phyloP scores from a whole-genome alignment of 2,113 vertebrate genomes.

The Alaudala cheleensis region DNA sequence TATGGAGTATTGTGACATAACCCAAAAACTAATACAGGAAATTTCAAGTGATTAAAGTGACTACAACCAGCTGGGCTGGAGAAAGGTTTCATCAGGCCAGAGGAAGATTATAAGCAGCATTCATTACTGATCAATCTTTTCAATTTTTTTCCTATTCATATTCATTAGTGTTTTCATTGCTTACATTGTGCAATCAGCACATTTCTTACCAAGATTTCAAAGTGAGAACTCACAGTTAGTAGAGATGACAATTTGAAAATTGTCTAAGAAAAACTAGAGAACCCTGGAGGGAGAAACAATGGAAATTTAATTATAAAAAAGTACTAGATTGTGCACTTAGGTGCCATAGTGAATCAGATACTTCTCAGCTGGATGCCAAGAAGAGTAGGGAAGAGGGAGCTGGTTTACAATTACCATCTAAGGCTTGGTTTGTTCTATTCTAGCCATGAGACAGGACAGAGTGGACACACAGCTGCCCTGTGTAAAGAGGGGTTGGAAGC shows the following conservation, averaged over 20 bases:
- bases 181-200: background rate
- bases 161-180: conserved; percentile 5
- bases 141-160: background rate
- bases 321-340: background rate
- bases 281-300: background rate
- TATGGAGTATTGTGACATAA: background rate
- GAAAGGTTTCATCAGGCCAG: conserved; percentile 12
- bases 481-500: background rate
- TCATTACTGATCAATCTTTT: background rate
- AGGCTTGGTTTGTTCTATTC: background rate
- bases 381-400: background rate
- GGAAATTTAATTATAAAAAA: background rate
- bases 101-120: background rate
- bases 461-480: background rate
- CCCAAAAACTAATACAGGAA: background rate
- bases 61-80: conserved; percentile 11
- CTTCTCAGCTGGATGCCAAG: background rate
- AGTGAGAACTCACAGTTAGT: background rate
- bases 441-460: background rate
- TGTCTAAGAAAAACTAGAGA: background rate
- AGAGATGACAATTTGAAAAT: background rate
- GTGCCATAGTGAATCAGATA: background rate
- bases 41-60: conserved; percentile 12
- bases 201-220: background rate
- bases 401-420: background rate